A percentile compares a stretch with the other conserved stretches of the same genome.
These are phyloP conservation scores for Taxidea taxus DNA, from an alignment of 2,113 vertebrate genomes.

Conservation along the genomic window DNA sequence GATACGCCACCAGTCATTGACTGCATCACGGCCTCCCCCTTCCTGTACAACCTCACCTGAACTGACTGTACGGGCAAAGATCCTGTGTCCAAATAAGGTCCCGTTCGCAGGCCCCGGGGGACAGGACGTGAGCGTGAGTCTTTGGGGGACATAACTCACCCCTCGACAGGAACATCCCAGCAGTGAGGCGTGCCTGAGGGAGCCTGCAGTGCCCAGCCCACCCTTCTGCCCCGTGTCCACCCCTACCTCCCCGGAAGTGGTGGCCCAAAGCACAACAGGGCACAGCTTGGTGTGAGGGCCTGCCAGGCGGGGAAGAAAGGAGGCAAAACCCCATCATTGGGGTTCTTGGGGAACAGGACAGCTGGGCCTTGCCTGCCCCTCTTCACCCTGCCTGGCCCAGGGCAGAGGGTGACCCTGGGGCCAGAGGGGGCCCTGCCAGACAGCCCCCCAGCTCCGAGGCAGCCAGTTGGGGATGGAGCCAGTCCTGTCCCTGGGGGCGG, in stretches of 20 bases:
- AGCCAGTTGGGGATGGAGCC: background rate
- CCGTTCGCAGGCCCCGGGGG: background rate
- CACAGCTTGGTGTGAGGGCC: background rate
- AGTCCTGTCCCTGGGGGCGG: too few relatives aligned
- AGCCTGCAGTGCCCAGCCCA: too few relatives aligned
- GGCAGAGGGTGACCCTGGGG: background rate
- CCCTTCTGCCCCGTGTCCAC: background rate
- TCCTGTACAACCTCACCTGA: background rate
- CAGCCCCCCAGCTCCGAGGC: background rate
- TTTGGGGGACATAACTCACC: background rate
- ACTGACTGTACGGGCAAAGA: background rate
- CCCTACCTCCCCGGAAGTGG: background rate
- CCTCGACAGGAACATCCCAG: background rate
- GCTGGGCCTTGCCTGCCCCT: background rate
- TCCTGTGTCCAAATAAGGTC: background rate
- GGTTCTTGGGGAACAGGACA: background rate
- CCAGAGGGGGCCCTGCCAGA: accelerated
- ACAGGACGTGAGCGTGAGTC: background rate
- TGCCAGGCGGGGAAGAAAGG: background rate
- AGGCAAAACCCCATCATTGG: background rate
- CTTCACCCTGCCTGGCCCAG: too few relatives aligned
- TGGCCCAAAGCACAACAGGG: background rate
- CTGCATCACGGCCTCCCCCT: background rate
- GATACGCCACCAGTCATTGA: background rate
- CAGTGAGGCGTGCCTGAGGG: background rate